phyloP scores from a whole-genome alignment of 1,140 invertebrate species.

The Mercenaria mercenaria region DNA sequence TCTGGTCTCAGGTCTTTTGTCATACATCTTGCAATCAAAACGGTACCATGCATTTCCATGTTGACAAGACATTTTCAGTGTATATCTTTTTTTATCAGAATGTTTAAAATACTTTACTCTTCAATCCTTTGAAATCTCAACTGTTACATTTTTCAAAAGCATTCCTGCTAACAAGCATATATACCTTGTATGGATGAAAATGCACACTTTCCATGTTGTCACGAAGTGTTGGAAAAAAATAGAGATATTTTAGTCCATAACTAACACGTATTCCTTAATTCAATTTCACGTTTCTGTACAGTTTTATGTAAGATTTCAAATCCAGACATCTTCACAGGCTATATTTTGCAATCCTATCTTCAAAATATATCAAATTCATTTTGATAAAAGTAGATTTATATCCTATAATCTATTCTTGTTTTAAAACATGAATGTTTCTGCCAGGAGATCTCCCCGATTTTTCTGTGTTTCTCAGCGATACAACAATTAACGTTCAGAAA shows the following conservation, averaged over 20 bases:
- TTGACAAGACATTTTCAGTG: too few species aligned
- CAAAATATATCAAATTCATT: conserved; percentile 1
- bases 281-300: background rate
- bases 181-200: conserved; percentile 48
- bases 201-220: background rate
- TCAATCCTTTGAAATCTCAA: too few species aligned
- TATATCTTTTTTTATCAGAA: too few species aligned
- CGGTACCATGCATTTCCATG: too few species aligned
- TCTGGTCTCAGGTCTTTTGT: too few species aligned
- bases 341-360: conserved; percentile 8
- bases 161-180: too few species aligned
- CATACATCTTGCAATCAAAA: too few species aligned
- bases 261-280: too few species aligned
- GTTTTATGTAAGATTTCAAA: background rate
- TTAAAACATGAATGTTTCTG: background rate
- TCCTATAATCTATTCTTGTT: background rate
- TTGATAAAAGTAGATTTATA: background rate
- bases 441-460: background rate
- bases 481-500: background rate
- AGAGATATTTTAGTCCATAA: too few species aligned
- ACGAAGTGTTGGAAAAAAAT: background rate
- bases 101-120: too few species aligned
- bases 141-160: too few species aligned
- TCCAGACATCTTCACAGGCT: background rate
- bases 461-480: background rate